A percentile compares a stretch with the other conserved stretches of the same genome.
phyloP scores from a whole-genome alignment of 1,140 invertebrate genomes.

The Ephestia elutella region DNA sequence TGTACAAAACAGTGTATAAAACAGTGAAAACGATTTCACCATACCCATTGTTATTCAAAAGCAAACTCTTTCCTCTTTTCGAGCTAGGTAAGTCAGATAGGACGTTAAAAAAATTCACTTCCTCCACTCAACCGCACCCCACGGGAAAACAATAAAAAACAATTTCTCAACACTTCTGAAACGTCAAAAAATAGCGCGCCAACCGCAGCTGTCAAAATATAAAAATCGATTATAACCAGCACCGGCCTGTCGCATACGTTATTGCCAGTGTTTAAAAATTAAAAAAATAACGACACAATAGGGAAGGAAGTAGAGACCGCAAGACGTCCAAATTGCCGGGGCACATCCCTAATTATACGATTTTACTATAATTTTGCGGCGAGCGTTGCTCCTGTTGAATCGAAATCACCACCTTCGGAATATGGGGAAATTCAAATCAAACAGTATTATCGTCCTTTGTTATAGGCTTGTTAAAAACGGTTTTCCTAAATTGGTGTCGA shows the following conservation, averaged over 20 bases:
- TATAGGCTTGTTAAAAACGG: constrained; percentile 41
- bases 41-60: too few species aligned
- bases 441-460: constrained; percentile 48
- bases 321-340: constrained; percentile 54
- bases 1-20: too few species aligned
- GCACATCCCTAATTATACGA: constrained; percentile 63
- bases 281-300: constrained; percentile 49
- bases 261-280: constrained; percentile 27
- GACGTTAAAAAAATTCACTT: too few species aligned
- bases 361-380: constrained; percentile 64
- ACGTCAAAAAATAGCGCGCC: constrained; percentile 36
- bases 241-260: constrained; percentile 23
- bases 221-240: constrained; percentile 56
- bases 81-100: too few species aligned
- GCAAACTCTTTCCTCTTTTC: too few species aligned
- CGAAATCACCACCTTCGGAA: constrained; percentile 52
- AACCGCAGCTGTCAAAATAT: constrained; percentile 69
- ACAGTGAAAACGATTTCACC: too few species aligned
- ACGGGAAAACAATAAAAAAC: constrained; percentile 29
- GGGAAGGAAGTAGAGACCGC: constrained; percentile 59
- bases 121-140: neutral
- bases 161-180: constrained; percentile 32
- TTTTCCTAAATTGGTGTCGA: constrained; percentile 26
- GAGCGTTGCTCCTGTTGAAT: constrained; percentile 24
- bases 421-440: constrained; percentile 51